Percentiles rank a stretch among this genome's conserved stretches.
These are phyloP conservation scores for Campylomormyrus tamandua DNA, from an alignment of 2,113 vertebrate species.

Conservation along the genomic window DNA sequence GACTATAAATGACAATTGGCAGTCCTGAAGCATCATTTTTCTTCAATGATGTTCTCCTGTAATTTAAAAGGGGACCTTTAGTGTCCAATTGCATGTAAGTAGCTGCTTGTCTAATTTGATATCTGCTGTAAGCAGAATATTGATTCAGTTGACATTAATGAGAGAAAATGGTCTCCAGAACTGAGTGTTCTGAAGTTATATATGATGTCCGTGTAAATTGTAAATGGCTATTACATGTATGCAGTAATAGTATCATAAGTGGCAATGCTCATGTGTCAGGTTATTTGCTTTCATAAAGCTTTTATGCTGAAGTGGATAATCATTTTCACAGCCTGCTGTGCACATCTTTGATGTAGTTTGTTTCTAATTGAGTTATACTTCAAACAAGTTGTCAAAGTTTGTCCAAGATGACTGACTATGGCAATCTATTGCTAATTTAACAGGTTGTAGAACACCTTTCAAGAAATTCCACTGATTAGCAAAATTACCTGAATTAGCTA, in stretches of 20 bases:
- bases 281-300: conserved; percentile 34
- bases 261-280: conserved; percentile 21
- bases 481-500: conserved; percentile 36
- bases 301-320: conserved; percentile 33
- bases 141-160: conserved; percentile 25
- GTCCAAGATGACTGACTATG: conserved; percentile 56
- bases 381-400: conserved; percentile 47
- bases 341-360: conserved; percentile 40
- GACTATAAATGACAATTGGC: neutral
- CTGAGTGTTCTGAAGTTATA: conserved; percentile 18
- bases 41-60: neutral
- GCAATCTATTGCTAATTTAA: conserved; percentile 58
- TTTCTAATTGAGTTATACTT: conserved; percentile 48
- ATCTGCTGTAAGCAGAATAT: conserved; percentile 20
- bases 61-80: neutral
- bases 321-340: conserved; percentile 32
- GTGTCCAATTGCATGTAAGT: neutral
- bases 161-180: conserved; percentile 32
- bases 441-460: conserved; percentile 52
- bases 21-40: neutral
- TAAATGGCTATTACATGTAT: conserved; percentile 36
- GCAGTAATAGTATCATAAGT: conserved; percentile 32
- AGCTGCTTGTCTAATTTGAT: neutral
- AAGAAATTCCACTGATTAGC: conserved; percentile 43
- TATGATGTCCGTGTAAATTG: conserved; percentile 26